Conservation (phyloP, 2,113 vertebrate species). For the Piprites chloris region DNA sequence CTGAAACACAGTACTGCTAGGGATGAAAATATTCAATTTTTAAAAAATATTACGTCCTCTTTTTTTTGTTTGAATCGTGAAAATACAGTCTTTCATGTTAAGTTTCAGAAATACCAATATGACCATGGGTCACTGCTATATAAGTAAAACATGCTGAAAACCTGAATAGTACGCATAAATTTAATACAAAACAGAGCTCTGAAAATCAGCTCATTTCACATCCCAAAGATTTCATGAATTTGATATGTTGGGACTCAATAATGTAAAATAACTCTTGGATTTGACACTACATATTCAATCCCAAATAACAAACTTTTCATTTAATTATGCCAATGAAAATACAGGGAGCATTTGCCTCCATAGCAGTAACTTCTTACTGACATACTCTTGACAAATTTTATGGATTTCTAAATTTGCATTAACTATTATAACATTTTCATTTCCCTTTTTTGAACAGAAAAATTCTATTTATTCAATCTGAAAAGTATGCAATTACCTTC, state of each 20-base stretch:
- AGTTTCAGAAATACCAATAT: neutral
- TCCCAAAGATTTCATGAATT: neutral
- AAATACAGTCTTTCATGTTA: neutral
- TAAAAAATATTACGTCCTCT: neutral
- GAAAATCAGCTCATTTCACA: neutral
- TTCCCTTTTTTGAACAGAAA: neutral
- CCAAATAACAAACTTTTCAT: neutral
- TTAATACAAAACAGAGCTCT: neutral
- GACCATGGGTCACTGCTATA: neutral
- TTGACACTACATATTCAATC: neutral
- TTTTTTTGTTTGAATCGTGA: neutral
- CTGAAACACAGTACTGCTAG: neutral
- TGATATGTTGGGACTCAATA: neutral
- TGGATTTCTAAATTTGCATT: neutral
- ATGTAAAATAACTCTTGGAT: neutral
- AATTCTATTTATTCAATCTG: neutral
- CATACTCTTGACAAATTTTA: neutral
- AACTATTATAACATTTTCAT: neutral
- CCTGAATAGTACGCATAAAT: neutral
- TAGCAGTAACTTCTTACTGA: neutral
- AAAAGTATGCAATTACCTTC: neutral
- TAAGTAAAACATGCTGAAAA: conserved; percentile 13
- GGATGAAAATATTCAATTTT: neutral
- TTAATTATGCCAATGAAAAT: neutral
- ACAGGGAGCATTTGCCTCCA: neutral